These are phyloP conservation scores for Pseudachorutes palmiensis DNA, from an alignment of 1,140 invertebrate genomes.

Conservation along the genomic window DNA sequence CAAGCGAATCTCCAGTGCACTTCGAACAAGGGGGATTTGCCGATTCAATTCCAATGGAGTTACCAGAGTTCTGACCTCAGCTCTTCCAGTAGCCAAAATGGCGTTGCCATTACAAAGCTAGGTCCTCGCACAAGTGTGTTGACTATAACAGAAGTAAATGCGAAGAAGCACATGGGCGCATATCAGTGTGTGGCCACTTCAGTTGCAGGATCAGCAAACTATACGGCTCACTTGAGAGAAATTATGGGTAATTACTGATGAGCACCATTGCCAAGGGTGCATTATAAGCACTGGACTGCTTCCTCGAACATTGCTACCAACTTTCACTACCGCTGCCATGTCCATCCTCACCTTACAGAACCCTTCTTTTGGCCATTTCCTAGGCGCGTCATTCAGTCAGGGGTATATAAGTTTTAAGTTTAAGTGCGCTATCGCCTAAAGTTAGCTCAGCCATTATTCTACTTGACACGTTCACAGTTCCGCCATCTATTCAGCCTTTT, in stretches of 20 bases:
- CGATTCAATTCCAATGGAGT: slow-evolving; percentile 31
- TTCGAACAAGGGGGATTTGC: slow-evolving; percentile 33
- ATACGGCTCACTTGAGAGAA: slow-evolving; percentile 45
- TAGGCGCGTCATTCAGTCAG: slow-evolving; percentile 57
- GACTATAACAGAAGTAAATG: slow-evolving; percentile 44
- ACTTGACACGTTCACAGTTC: slow-evolving; percentile 45
- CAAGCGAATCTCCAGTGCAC: slow-evolving; percentile 33
- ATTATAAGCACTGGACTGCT: too few species aligned
- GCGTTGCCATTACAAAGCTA: slow-evolving; percentile 39
- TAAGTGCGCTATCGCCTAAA: not conserved
- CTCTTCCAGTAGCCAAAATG: slow-evolving; percentile 15
- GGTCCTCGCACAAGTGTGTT: slow-evolving; percentile 55
- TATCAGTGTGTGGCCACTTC: slow-evolving; percentile 39
- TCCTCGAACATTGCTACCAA: not conserved
- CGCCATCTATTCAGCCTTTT: slow-evolving; percentile 57
- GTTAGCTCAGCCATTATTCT: not conserved
- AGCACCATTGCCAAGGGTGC: too few species aligned
- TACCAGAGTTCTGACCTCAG: slow-evolving; percentile 21
- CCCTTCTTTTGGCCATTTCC: slow-evolving; percentile 47
- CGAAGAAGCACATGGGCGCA: slow-evolving; percentile 32
- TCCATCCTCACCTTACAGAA: not conserved
- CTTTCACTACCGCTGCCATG: not conserved
- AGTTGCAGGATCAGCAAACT: slow-evolving; percentile 49
- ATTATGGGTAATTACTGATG: not conserved
- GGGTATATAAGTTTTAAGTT: slow-evolving; percentile 60